Percentiles rank a stretch among this genome's conserved stretches.
Conservation (phyloP, 2,113 vertebrate genomes). For the Helogale parvula region DNA sequence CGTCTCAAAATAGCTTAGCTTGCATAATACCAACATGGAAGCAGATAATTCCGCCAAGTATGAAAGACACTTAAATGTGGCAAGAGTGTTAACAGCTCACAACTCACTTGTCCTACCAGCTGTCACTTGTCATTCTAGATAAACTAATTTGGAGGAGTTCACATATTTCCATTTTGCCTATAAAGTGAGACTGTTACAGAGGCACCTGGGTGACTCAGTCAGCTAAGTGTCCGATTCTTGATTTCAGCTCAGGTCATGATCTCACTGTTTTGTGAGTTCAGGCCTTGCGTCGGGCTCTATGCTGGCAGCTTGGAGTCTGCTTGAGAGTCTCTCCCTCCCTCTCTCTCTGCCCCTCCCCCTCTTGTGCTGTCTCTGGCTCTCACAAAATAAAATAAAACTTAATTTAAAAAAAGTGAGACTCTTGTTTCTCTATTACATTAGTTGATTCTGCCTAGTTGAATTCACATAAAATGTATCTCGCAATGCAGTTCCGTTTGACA, state of each 20-base stretch:
- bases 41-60: background rate
- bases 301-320: too few species aligned
- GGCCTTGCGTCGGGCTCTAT: too few species aligned
- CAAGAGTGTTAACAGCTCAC: background rate
- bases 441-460: slow-evolving; percentile 11
- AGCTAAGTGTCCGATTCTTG: too few species aligned
- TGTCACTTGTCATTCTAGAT: slow-evolving; percentile 33
- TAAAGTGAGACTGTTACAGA: background rate
- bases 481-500: background rate
- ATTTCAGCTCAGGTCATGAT: too few species aligned
- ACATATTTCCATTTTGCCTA: slow-evolving; percentile 37
- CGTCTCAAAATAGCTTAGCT: background rate
- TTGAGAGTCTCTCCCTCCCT: too few species aligned
- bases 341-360: too few species aligned
- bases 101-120: background rate
- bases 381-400: too few species aligned
- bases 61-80: background rate
- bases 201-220: too few species aligned
- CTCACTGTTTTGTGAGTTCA: too few species aligned
- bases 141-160: slow-evolving; percentile 23
- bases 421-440: slow-evolving; percentile 21
- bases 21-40: background rate
- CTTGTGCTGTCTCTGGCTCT: too few species aligned
- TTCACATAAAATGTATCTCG: slow-evolving; percentile 36
- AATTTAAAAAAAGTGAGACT: background rate